A percentile compares a stretch with the other conserved stretches of the same genome.
Conservation (phyloP, 2,888 invertebrate species). For the Maniola hyperantus region DNA sequence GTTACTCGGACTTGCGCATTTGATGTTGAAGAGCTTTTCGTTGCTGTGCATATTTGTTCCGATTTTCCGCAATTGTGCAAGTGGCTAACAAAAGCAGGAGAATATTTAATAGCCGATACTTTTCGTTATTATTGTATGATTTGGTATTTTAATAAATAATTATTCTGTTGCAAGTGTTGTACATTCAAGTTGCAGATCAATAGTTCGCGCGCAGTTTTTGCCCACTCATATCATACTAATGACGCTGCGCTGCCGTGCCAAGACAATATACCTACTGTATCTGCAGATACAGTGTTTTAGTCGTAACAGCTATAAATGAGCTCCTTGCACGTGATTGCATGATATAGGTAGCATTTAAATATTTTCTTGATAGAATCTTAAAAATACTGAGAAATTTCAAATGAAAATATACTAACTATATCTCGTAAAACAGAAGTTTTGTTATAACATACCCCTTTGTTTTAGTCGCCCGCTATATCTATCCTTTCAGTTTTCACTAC, state of each 20-base stretch:
- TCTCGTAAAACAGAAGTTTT: no score
- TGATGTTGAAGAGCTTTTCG: conserved; percentile 32
- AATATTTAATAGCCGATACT: not conserved
- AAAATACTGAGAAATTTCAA: no score
- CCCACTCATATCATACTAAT: not conserved
- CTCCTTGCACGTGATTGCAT: no score
- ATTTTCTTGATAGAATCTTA: no score
- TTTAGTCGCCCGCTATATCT: no score
- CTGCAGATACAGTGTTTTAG: no score
- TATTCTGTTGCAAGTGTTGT: not conserved
- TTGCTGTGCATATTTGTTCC: not conserved
- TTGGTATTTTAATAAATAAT: not conserved
- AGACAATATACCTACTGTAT: no score
- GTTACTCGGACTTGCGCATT: conserved; percentile 79
- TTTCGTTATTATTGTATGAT: not conserved
- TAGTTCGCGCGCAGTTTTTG: conserved; percentile 1
- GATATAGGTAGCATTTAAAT: no score
- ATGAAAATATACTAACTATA: no score
- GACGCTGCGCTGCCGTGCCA: not conserved
- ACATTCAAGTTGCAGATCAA: not conserved
- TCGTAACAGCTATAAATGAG: no score
- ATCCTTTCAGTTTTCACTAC: no score
- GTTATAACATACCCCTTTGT: no score
- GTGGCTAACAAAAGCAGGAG: not conserved
- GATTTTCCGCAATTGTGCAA: not conserved